Evolutionary conservation across 2,888 invertebrate genomes (phyloP).

Genomic region (Aphodius sticticus): DNA sequence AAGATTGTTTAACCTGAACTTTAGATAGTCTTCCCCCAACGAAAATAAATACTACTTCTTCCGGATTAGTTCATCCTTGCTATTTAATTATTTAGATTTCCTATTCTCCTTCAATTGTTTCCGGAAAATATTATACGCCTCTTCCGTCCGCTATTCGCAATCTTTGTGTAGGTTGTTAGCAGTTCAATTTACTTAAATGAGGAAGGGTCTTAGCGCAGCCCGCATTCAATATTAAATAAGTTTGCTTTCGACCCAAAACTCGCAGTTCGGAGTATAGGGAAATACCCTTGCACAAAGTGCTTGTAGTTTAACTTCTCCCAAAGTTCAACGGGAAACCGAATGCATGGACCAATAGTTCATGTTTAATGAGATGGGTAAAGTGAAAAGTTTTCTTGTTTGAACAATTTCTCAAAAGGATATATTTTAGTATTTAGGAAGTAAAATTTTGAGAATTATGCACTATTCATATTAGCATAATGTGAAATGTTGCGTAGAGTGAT

Average conservation of each 20-base stretch:
- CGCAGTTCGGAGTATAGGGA: not conserved
- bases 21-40: not conserved
- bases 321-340: not conserved
- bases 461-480: no score
- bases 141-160: not conserved
- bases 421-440: no score
- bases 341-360: not conserved
- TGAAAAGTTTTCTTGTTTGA: no score
- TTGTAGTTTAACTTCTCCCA: not conserved
- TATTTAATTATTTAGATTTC: not conserved
- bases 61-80: not conserved
- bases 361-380: not conserved
- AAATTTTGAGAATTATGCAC: no score
- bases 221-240: constrained; percentile 4
- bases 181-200: not conserved
- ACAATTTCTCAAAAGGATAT: no score
- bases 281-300: not conserved
- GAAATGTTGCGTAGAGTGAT: no score
- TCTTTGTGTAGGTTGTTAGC: not conserved
- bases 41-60: not conserved
- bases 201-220: not conserved
- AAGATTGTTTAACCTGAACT: not conserved
- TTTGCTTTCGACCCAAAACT: not conserved
- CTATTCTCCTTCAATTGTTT: not conserved
- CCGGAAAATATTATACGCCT: not conserved